Conservation (phyloP, 2,888 invertebrate species). For the Drosophila leonis region DNA sequence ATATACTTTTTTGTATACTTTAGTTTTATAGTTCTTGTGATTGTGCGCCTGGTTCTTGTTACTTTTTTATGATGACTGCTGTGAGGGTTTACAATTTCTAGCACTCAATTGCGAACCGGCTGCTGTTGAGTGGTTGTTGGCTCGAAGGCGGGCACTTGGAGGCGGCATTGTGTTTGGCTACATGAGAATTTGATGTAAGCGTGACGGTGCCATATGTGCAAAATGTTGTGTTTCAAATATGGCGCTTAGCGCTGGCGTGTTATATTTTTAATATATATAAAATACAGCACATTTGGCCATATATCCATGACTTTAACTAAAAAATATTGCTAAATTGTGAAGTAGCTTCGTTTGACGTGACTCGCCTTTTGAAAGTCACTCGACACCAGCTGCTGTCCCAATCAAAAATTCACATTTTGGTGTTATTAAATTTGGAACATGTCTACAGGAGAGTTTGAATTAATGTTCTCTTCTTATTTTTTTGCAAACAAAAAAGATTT, state of each 20-base stretch:
- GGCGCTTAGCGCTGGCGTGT: neutral
- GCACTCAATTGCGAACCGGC: conserved; percentile 46
- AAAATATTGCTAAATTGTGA: conserved; percentile 26
- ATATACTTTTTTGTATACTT: conserved; percentile 19
- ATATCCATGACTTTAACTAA: conserved; percentile 29
- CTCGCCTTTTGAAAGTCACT: conserved; percentile 16
- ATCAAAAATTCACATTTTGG: conserved; percentile 18
- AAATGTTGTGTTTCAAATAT: conserved; percentile 41
- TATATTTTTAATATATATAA: conserved; percentile 7
- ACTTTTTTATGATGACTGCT: conserved; percentile 11
- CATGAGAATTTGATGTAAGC: conserved; percentile 63
- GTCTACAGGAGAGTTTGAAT: neutral
- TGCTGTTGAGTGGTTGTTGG: conserved; percentile 31
- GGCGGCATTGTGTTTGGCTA: conserved; percentile 44
- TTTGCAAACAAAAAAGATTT: neutral
- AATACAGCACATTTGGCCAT: conserved; percentile 6
- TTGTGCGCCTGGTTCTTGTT: conserved; percentile 17
- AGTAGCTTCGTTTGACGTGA: conserved; percentile 24
- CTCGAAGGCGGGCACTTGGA: neutral
- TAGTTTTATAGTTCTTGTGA: conserved; percentile 35
- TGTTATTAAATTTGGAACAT: conserved; percentile 18
- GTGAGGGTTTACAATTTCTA: conserved; percentile 33
- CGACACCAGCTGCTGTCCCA: conserved; percentile 26
- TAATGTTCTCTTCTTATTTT: neutral
- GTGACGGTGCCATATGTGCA: conserved; percentile 55